These are phyloP conservation scores for Rhynchophorus ferrugineus DNA, from an alignment of 1,140 invertebrate genomes.

Conservation along the genomic window DNA sequence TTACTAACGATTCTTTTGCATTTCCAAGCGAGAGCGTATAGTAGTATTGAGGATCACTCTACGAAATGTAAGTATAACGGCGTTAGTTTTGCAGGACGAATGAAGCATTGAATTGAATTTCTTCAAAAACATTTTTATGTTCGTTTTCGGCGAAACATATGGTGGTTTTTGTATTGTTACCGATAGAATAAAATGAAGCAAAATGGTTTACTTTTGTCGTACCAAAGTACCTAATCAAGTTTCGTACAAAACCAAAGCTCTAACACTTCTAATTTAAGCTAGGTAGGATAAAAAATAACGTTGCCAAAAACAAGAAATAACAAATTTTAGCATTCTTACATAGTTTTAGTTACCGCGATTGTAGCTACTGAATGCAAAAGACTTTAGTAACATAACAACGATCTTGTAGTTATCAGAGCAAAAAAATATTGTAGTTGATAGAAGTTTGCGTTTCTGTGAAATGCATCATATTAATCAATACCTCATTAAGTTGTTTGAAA, in stretches of 20 bases:
- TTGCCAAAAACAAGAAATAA: slow-evolving; percentile 13
- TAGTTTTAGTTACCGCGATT: not conserved
- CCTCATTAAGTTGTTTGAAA: not conserved
- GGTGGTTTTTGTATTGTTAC: not conserved
- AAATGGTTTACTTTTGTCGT: not conserved
- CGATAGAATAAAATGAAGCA: not conserved
- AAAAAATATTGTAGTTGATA: slow-evolving; percentile 19
- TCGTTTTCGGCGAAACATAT: too few relatives aligned
- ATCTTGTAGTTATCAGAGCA: slow-evolving; percentile 9
- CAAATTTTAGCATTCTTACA: not conserved
- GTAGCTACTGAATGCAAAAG: slow-evolving; percentile 2
- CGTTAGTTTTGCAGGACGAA: slow-evolving; percentile 1
- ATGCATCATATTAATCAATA: slow-evolving; percentile 6
- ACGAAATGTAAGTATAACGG: slow-evolving; percentile 7
- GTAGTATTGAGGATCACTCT: slow-evolving; percentile 6
- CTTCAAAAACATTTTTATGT: too few relatives aligned
- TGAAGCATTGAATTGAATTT: slow-evolving; percentile 4
- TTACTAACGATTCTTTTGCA: slow-evolving; percentile 10
- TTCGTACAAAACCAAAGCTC: slow-evolving; percentile 1
- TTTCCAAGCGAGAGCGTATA: slow-evolving; percentile 9
- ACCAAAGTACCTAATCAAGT: slow-evolving; percentile 4
- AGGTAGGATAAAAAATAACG: slow-evolving; percentile 18
- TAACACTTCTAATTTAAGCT: slow-evolving; percentile 7
- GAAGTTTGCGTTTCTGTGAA: slow-evolving; percentile 22
- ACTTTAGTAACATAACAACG: slow-evolving; percentile 10